Conservation (phyloP, 2,797 vertebrate genomes). For the Taenioides sp. region DNA sequence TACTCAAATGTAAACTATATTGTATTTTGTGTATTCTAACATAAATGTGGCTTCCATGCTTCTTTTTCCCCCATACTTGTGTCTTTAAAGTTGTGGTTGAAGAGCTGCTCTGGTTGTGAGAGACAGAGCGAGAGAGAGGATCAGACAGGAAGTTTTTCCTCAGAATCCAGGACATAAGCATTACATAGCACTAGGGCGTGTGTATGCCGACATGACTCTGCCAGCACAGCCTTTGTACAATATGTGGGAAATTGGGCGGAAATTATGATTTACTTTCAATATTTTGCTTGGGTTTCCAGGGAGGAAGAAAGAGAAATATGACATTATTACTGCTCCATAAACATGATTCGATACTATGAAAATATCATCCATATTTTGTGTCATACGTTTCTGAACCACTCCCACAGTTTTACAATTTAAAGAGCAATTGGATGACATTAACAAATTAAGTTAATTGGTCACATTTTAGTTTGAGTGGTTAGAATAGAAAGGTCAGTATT, state of each 20-base stretch:
- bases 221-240: conserved; percentile 32
- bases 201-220: conserved; percentile 32
- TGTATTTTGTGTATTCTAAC: conserved; percentile 32
- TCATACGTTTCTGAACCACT: not conserved
- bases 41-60: conserved; percentile 36
- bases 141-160: conserved; percentile 37
- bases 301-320: conserved; percentile 5
- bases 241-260: conserved; percentile 34
- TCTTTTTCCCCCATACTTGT: conserved; percentile 51
- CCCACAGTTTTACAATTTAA: not conserved
- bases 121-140: conserved; percentile 17
- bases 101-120: conserved; percentile 43
- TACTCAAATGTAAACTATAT: conserved; percentile 33
- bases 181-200: conserved; percentile 47
- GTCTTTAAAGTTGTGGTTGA: conserved; percentile 45
- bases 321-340: conserved; percentile 11
- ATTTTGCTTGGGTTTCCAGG: conserved; percentile 25
- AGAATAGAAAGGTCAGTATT: not conserved
- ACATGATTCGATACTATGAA: conserved; percentile 5
- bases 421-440: not conserved
- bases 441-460: not conserved
- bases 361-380: not conserved
- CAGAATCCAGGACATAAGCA: conserved; percentile 29
- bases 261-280: conserved; percentile 13
- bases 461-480: not conserved